Conservation (phyloP, 2,888 invertebrate species). For the Meloe dianella region DNA sequence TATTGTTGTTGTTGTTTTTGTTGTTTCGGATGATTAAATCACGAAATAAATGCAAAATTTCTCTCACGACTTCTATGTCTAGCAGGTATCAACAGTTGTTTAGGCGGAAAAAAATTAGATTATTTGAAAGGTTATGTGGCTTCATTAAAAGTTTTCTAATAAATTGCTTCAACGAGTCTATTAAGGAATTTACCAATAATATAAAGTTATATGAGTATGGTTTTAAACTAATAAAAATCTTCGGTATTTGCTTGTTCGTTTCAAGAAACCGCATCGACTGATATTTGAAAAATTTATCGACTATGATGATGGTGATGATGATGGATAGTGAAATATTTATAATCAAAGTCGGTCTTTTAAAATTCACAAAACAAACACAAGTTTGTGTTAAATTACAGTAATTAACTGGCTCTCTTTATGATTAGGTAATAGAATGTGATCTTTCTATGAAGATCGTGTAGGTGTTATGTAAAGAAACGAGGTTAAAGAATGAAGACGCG, state of each 20-base stretch:
- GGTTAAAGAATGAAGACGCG: constrained; percentile 3
- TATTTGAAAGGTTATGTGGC: neutral
- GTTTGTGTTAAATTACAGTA: no score
- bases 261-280: no score
- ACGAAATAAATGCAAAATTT: neutral
- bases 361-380: no score
- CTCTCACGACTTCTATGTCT: neutral
- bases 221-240: no score
- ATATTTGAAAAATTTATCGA: no score
- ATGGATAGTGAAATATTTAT: no score
- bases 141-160: neutral
- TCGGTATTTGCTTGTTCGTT: no score
- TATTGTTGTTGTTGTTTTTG: neutral
- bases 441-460: neutral
- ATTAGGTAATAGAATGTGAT: neutral
- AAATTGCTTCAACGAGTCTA: neutral
- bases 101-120: neutral
- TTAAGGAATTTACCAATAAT: neutral
- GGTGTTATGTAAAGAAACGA: neutral
- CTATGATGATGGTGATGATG: no score
- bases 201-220: no score
- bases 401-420: neutral
- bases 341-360: no score
- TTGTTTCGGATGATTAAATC: neutral
- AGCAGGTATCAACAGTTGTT: neutral